Evolutionary conservation across 2,113 vertebrate species (phyloP).

Genomic region (Melanocharis versteri): DNA sequence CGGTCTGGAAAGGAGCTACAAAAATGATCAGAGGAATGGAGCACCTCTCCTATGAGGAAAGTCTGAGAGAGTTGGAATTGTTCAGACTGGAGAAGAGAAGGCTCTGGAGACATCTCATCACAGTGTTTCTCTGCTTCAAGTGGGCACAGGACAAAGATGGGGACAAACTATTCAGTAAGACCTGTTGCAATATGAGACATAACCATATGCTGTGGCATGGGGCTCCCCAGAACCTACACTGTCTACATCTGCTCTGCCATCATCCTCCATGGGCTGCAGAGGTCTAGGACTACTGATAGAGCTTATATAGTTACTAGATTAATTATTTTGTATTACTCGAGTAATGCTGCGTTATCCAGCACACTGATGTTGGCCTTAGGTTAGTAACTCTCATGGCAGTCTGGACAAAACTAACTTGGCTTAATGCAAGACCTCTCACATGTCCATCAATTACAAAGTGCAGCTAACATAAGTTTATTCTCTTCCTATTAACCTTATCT

Average conservation of each 20-base stretch:
- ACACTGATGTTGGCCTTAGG: background rate
- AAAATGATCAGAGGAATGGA: background rate
- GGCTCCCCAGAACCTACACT: background rate
- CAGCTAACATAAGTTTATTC: background rate
- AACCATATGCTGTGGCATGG: rapidly evolving
- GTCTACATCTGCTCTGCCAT: rapidly evolving
- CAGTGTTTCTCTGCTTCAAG: background rate
- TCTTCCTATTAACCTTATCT: background rate
- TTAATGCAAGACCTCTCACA: background rate
- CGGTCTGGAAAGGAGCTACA: background rate
- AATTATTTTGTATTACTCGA: background rate
- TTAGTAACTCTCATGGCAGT: background rate
- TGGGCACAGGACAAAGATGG: background rate
- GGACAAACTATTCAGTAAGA: background rate
- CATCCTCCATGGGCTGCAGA: background rate
- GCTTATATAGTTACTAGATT: background rate
- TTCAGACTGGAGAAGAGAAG: background rate
- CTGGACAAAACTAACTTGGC: background rate
- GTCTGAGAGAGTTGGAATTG: background rate
- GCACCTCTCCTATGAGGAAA: background rate
- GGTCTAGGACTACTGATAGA: background rate
- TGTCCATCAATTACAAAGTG: rapidly evolving
- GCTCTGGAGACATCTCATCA: background rate
- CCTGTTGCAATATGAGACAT: background rate
- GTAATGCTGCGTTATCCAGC: background rate